Base-by-base conservation (phyloP, 2,113 vertebrate species). In the Hippocampus abdominalis region DNA sequence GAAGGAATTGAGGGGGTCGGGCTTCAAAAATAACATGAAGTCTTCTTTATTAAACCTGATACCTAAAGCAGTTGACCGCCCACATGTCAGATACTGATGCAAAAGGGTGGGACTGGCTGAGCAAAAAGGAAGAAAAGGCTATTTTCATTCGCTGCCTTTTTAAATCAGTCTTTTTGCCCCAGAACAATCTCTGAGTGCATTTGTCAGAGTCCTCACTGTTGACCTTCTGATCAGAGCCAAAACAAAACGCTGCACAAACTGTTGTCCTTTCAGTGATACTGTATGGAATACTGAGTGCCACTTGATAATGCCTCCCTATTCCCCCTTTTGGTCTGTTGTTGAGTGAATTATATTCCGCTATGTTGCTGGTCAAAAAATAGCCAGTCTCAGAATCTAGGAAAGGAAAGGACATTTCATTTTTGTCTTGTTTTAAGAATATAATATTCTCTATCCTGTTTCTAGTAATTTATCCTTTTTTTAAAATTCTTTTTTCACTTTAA, bases 161-260 rank as follows among this genome's bases (percentile, higher is more conserved):
- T 36, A 61, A 21, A 72, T 15, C n/a, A 29, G 54, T 42, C 49
- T 16, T 4, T 64, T 71, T 64, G 70, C 49, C 3, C 29, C 12
- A 4, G 39, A 75, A 32, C 70, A 29, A 23, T 27, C 40, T 32
- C 29, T 36, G 59, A 42, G 54, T 70, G 40, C 68, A 69, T 69
- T 68, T 46, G 65, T 75, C 72, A 73, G 21, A 73, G 49, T 59
- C 15, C 59, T 68, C 64, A 77, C 51, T 59, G 62, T 42, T 69
- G 68, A 66, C 68, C 71, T 59, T 57, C 15, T 69, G 69, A 62
- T 61, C 53, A 64, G 36, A 71, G 77, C 44, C 51, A 69, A 65
- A 75, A 73, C 23, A 40, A 68, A 62, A 70, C 21, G 18, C 39
- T n/a, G 11, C 18, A 20, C 51, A 70, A 63, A 74, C 39, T 64